phyloP scores from a whole-genome alignment of 1,140 invertebrate species.

The Megalopta genalis region DNA sequence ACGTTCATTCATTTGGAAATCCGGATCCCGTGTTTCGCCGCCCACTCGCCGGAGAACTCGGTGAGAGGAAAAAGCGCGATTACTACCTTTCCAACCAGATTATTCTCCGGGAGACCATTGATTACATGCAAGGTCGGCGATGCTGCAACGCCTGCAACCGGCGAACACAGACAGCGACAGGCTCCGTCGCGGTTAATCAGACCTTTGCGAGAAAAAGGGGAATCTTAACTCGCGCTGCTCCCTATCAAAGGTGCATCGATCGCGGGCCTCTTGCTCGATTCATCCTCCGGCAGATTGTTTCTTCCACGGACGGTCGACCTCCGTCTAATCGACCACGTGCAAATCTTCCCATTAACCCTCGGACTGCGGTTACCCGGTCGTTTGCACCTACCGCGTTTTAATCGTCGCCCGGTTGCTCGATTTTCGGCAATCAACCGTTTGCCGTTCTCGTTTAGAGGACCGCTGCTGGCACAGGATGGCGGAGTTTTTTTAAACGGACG shows the following conservation, averaged over 20 bases:
- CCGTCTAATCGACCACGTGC: too few relatives aligned
- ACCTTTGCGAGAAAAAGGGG: constrained; percentile 16
- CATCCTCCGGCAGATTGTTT: constrained; percentile 7
- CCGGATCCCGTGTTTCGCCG: constrained; percentile 27
- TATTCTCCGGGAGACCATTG: constrained; percentile 35
- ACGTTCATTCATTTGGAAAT: constrained; percentile 46
- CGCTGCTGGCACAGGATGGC: too few relatives aligned
- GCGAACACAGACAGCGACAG: not conserved
- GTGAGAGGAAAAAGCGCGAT: constrained; percentile 46
- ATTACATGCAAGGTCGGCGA: constrained; percentile 40
- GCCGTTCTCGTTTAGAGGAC: too few relatives aligned
- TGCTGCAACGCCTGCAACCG: constrained; percentile 16
- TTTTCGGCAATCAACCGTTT: too few relatives aligned
- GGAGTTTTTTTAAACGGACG: too few relatives aligned
- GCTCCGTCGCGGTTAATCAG: constrained; percentile 12
- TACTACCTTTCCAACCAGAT: constrained; percentile 35
- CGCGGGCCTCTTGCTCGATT: not conserved
- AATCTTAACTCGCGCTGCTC: not conserved
- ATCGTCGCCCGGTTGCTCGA: too few relatives aligned
- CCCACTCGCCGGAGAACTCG: constrained; percentile 24
- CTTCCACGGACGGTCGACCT: too few relatives aligned
- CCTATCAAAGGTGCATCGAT: constrained; percentile 10
- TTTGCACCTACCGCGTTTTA: too few relatives aligned
- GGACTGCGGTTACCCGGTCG: too few relatives aligned
- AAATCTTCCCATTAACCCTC: too few relatives aligned